Evolutionary conservation across 2,113 vertebrate genomes (phyloP).

Genomic region (Lipophrys pholis): DNA sequence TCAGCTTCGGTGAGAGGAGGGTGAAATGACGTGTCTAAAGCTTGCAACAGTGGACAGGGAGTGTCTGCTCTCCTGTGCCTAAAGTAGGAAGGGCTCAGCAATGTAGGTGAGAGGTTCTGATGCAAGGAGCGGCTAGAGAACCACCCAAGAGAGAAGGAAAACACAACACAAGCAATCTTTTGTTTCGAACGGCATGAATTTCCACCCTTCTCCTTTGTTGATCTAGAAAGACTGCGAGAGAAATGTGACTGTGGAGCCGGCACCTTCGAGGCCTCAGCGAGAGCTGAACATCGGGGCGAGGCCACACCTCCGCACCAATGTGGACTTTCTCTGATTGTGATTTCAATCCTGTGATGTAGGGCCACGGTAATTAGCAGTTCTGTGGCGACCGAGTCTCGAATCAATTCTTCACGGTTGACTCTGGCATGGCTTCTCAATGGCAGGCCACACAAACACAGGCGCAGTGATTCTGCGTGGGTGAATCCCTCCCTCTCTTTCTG

Average conservation of each 20-base stretch:
- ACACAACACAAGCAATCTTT: constrained; percentile 65
- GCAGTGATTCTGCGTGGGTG: constrained; percentile 8
- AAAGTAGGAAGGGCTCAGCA: constrained; percentile 5
- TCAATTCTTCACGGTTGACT: constrained; percentile 35
- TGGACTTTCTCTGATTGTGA: constrained; percentile 41
- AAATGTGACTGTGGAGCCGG: constrained; percentile 17
- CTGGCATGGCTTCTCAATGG: constrained; percentile 14
- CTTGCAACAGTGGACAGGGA: background rate
- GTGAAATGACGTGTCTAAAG: no score
- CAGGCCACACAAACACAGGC: constrained; percentile 19
- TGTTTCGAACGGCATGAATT: constrained; percentile 44
- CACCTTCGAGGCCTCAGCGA: background rate
- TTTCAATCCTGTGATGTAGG: constrained; percentile 37
- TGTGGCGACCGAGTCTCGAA: constrained; percentile 23
- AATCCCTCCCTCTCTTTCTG: constrained; percentile 17
- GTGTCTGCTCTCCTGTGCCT: background rate
- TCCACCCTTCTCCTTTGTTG: constrained; percentile 49
- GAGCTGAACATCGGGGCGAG: background rate
- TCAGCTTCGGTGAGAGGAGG: no score
- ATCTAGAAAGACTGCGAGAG: constrained; percentile 17
- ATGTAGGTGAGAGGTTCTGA: constrained; percentile 61
- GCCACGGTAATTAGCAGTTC: constrained; percentile 39
- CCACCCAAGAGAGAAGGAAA: constrained; percentile 37
- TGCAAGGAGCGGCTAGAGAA: constrained; percentile 46
- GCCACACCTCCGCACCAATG: constrained; percentile 32